Percentiles rank a stretch among this genome's conserved stretches.
phyloP scores from a whole-genome alignment of 2,888 invertebrate genomes.

The Andricus curvator region DNA sequence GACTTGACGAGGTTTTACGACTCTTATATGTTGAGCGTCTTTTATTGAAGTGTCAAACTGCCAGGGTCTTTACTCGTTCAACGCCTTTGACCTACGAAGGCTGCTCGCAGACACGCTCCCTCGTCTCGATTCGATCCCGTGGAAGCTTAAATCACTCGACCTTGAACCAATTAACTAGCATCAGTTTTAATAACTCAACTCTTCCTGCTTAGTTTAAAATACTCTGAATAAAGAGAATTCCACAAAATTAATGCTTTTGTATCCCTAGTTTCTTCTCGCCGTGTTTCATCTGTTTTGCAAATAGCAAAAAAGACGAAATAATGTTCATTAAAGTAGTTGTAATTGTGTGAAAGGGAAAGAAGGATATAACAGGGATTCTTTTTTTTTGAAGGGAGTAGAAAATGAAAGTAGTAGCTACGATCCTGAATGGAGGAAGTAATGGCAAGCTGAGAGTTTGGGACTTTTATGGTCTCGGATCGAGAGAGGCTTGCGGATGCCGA shows the following conservation, averaged over 20 bases:
- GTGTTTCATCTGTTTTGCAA: neutral
- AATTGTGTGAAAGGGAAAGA: neutral
- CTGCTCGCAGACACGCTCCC: neutral
- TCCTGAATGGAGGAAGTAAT: constrained; percentile 38
- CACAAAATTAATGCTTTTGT: neutral
- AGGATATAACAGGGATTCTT: neutral
- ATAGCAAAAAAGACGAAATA: neutral
- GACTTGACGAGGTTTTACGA: neutral
- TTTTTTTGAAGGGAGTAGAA: constrained; percentile 4
- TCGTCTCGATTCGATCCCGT: constrained; percentile 38
- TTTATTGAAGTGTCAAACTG: constrained; percentile 15
- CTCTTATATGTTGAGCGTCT: neutral
- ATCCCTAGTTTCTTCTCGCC: neutral
- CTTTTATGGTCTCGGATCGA: constrained; percentile 56
- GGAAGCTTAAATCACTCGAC: constrained; percentile 49
- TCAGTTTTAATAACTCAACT: constrained; percentile 34
- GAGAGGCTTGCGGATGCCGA: constrained; percentile 60
- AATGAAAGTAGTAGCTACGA: constrained; percentile 18
- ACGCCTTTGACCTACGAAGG: constrained; percentile 17
- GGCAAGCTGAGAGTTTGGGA: constrained; percentile 45
- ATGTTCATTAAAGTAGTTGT: neutral
- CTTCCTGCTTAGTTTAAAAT: neutral
- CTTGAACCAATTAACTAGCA: constrained; percentile 55
- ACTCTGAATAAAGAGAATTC: neutral
- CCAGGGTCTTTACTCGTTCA: constrained; percentile 7